phyloP scores from a whole-genome alignment of 2,113 vertebrate genomes.

The Labeo rohita region DNA sequence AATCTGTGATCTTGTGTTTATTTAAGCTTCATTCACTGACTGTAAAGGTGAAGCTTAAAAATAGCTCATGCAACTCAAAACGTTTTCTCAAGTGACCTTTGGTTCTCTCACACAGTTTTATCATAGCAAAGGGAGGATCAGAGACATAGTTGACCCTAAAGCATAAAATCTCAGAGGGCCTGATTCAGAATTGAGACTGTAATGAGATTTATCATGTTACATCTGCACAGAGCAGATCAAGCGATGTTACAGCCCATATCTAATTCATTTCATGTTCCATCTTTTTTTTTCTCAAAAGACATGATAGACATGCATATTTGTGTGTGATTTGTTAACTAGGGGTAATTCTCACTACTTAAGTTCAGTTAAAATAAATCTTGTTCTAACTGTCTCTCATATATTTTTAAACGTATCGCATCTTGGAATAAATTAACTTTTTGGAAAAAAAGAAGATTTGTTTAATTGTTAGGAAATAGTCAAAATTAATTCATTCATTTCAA shows the following conservation, averaged over 20 bases:
- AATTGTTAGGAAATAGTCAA: no score
- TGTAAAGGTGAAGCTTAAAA: background rate
- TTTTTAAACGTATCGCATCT: background rate
- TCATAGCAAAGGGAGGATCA: slow-evolving; percentile 43
- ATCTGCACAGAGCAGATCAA: background rate
- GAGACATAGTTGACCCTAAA: background rate
- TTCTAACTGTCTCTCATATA: background rate
- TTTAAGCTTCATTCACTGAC: slow-evolving; percentile 2
- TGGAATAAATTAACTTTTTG: background rate
- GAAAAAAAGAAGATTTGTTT: no score
- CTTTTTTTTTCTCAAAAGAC: background rate
- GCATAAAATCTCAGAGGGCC: background rate
- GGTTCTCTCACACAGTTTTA: slow-evolving; percentile 27
- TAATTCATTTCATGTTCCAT: background rate
- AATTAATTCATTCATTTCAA: no score
- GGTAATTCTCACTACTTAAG: background rate
- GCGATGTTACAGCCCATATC: background rate
- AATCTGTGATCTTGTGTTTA: background rate
- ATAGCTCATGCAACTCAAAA: slow-evolving; percentile 21
- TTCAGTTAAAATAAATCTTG: background rate
- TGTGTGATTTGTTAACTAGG: background rate
- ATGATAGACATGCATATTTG: background rate
- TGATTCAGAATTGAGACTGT: background rate
- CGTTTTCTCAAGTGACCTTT: background rate
- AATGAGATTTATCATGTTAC: background rate